Conservation (phyloP, 2,888 invertebrate genomes). For the Cantharis lateralis region DNA sequence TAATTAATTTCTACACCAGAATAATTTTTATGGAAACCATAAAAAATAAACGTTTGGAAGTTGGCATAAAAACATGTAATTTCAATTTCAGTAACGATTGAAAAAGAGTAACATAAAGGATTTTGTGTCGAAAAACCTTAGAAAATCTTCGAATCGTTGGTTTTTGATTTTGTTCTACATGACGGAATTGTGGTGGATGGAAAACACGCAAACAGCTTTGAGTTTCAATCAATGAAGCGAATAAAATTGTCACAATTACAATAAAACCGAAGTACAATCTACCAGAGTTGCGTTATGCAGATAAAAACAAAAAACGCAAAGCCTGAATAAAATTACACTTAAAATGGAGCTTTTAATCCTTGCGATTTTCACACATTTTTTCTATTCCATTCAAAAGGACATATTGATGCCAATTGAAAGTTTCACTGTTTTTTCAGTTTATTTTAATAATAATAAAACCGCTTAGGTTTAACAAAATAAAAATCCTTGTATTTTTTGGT, state of each 20-base stretch:
- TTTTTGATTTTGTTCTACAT: slow-evolving; percentile 3
- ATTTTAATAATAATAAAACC: neutral
- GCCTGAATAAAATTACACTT: neutral
- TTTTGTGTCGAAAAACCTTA: neutral
- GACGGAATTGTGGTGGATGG: neutral
- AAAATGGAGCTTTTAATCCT: neutral
- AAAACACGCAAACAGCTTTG: neutral
- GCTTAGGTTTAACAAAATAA: neutral
- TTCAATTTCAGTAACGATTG: neutral
- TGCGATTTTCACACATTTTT: neutral
- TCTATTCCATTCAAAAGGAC: neutral
- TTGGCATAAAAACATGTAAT: neutral
- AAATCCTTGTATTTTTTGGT: neutral
- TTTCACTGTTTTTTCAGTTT: neutral
- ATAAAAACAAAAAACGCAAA: neutral
- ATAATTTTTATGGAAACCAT: neutral
- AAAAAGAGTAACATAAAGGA: slow-evolving; percentile 3
- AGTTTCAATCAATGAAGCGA: slow-evolving; percentile 7
- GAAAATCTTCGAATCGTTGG: neutral
- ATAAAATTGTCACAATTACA: slow-evolving; percentile 5
- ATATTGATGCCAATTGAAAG: neutral
- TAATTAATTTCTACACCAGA: neutral
- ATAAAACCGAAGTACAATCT: slow-evolving; percentile 1
- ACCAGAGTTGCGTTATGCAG: neutral
- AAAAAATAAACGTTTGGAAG: neutral